Evolutionary conservation across 1,140 invertebrate species (phyloP), one percentile per base, ranked within the genome.

Genomic region (Drosophila saltans): DNA sequence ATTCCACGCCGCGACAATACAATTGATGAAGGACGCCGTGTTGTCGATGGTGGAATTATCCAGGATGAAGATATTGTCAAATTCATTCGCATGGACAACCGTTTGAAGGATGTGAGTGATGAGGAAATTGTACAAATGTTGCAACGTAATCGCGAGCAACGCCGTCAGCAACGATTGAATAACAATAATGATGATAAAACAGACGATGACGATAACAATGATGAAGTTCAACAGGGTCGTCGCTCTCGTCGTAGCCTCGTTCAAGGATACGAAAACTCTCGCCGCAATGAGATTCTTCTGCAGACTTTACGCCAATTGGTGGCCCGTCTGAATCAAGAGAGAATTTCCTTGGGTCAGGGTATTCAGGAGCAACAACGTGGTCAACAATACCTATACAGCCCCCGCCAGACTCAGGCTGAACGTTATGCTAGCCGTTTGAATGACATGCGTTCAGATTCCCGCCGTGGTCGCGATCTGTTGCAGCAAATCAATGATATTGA

Each of bases 291-390:
- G 58, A 62, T 84, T 4, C n/a, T 85, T 0, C 9, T 84, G 59
- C 85, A 90, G 4, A 90, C 59, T 40, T 58, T 90, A 0, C 85
- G 81, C 24, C 84, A 89, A 43, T 58, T 89, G 62, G 41, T 90
- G 62, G 84, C 85, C 0, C 84, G 85, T n/a, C 52, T 90, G 4
- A 89, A 90, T 66, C 84, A 85, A 60, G 84, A 89, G 43, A 69
- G 59, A 55, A 76, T 85, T 3, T 52, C 85, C 8, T 33, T 75
- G 21, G 67, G 73, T 0, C 40, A 66, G 26, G 5, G 1, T 1
- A 16, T 45, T 40, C 21, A 48, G 21, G 3, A 36, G 8, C 24
- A 39, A 21, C 10, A 36, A 48, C 6, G 59, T 67, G 9, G 2
- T 3, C 39, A 45, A 24, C 62, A 64, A 30, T 43, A 40, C 21